Base-by-base conservation (phyloP, 1,140 invertebrate species). In the Gonioctena quinquepunctata region DNA sequence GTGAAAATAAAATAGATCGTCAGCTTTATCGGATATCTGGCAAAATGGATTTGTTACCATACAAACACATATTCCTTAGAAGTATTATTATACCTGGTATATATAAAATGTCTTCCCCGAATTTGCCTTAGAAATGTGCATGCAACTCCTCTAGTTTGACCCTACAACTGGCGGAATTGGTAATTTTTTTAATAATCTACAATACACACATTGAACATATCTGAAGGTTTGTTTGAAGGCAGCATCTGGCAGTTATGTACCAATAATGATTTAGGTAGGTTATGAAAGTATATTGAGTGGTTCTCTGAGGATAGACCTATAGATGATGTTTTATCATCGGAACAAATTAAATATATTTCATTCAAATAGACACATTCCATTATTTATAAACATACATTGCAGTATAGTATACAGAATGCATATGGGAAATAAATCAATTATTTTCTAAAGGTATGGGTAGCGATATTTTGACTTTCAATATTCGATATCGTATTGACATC, bases 101-200 rank as follows among this genome's bases (percentile, higher is more conserved):
- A 27, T 33, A 42, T 61, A 19, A 61, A 26, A 61, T 28, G 59
- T 61, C 59, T 61, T 61, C 59, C 59, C 59, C 27, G 21, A 28
- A 61, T 61, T 33, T 61, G 59, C 59, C 59, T 61, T 61, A 61
- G 59, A 61, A 26, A 57, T 27, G 26, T 61, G 59, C 59, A 27
- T 61, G 27, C 6, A 19, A 61, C 11, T 57, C 54, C 54, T 22
- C 25, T 13, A 25, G 22, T 54, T 57, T 18, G 54, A 23, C 22
- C n/a, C 33, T 42, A 4, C 16, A 42, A 42, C 33, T 42, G 33
- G 16, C 16, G 33, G 33, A 42, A 42, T 42, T 42, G 16, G 33
- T 42, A 42, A 42, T 42, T 42, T 42, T 42, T 42, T 42, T 11
- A 42, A 42, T 13, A 3, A 42, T 42, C 33, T 42, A 42, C 33